Evolutionary conservation across 2,888 invertebrate species (phyloP).

Genomic region (Balanococcus diminutus): DNA sequence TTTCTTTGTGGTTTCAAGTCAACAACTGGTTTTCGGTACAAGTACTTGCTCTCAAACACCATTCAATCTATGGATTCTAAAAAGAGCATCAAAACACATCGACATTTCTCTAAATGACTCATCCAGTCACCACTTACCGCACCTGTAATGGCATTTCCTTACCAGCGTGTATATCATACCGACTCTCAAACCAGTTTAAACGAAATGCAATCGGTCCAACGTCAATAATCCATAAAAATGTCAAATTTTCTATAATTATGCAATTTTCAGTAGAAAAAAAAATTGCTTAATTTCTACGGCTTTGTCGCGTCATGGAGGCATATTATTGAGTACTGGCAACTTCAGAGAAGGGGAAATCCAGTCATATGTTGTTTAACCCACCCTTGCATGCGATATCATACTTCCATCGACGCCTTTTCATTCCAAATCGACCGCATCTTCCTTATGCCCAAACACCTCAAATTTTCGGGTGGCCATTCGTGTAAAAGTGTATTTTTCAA

Average conservation of each 20-base stretch:
- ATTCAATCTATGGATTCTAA: neutral
- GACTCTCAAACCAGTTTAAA: neutral
- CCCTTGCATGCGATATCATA: neutral
- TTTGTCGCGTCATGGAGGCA: neutral
- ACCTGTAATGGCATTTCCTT: neutral
- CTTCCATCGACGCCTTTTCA: constrained; percentile 14
- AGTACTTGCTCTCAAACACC: neutral
- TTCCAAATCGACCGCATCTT: neutral
- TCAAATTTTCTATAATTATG: neutral
- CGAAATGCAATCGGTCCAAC: neutral
- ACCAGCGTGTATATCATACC: neutral
- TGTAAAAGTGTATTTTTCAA: neutral
- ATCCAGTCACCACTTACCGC: no score
- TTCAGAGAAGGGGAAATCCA: no score
- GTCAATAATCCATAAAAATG: neutral
- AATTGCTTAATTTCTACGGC: neutral
- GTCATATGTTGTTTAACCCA: neutral
- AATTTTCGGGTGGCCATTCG: neutral
- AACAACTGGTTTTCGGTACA: neutral
- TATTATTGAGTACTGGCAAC: no score
- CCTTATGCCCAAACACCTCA: neutral
- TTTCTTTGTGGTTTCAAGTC: neutral
- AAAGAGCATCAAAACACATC: neutral
- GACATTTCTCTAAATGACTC: neutral
- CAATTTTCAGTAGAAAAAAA: neutral